A percentile compares a stretch with the other conserved stretches of the same genome.
Evolutionary conservation across 2,113 vertebrate species (phyloP).

Genomic region (Harpagus bidentatus): DNA sequence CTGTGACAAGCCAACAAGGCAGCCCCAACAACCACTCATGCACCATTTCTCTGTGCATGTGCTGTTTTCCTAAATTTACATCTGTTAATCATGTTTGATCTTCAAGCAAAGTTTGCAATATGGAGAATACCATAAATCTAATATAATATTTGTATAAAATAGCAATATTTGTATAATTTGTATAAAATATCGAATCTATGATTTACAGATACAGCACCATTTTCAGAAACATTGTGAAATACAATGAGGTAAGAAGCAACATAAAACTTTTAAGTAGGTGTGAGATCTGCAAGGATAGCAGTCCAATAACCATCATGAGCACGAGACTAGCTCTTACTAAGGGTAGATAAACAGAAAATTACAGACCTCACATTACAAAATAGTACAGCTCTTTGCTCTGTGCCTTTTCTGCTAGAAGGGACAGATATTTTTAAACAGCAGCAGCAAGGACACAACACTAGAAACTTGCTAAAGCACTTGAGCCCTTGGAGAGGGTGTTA

Average conservation of each 20-base stretch:
- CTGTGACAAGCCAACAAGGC: not conserved
- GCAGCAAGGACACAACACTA: not conserved
- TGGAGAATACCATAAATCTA: not conserved
- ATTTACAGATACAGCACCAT: not conserved
- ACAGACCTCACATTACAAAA: not conserved
- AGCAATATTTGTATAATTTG: not conserved
- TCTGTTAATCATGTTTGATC: not conserved
- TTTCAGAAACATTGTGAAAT: not conserved
- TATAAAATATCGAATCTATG: not conserved
- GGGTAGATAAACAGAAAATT: not conserved
- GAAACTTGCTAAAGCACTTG: not conserved
- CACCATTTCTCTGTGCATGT: not conserved
- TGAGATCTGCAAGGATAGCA: not conserved
- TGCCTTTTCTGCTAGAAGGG: not conserved
- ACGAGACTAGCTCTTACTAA: not conserved
- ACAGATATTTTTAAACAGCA: not conserved
- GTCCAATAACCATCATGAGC: not conserved
- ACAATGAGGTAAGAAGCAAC: not conserved
- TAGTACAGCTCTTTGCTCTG: not conserved
- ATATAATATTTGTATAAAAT: not conserved
- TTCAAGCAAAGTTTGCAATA: not conserved
- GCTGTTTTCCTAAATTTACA: not conserved
- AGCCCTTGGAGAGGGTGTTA: not conserved
- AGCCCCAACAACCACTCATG: not conserved
- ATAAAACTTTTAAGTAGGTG: not conserved